Evolutionary conservation across 2,113 vertebrate species (phyloP).

Genomic region (Neoarius graeffei): DNA sequence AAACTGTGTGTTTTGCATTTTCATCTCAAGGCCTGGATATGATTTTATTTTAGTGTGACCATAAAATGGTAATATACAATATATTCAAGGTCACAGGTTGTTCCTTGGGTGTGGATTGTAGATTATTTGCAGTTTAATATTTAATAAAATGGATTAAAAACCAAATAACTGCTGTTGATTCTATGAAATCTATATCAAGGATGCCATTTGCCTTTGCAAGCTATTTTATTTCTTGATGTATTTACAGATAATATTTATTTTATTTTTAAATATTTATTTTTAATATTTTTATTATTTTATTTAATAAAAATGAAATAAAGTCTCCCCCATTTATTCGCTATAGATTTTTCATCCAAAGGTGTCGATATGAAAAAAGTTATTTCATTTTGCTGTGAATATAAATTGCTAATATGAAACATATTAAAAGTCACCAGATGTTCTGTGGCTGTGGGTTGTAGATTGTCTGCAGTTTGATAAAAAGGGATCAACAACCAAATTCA

Average conservation of each 20-base stretch:
- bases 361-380: not conserved
- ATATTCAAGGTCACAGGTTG: conserved; percentile 6
- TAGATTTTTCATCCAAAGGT: not conserved
- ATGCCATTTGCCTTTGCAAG: not conserved
- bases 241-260: not conserved
- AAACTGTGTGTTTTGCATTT: conserved; percentile 10
- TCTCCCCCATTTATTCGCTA: not conserved
- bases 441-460: not conserved
- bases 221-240: conserved; percentile 9
- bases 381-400: not conserved
- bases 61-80: conserved; percentile 8
- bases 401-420: conserved; percentile 8
- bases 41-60: not conserved
- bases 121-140: conserved; percentile 2
- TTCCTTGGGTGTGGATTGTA: not conserved
- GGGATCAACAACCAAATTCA: not conserved
- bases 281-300: conserved; percentile 5
- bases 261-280: not conserved
- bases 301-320: not conserved
- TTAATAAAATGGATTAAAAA: not conserved
- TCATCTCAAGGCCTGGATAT: not conserved
- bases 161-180: not conserved
- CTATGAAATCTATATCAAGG: conserved; percentile 2
- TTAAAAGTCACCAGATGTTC: not conserved
- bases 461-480: conserved; percentile 8